Evolutionary conservation across 2,113 vertebrate species (phyloP), one percentile per base, ranked within the genome.

Genomic region (Catagonus wagneri): DNA sequence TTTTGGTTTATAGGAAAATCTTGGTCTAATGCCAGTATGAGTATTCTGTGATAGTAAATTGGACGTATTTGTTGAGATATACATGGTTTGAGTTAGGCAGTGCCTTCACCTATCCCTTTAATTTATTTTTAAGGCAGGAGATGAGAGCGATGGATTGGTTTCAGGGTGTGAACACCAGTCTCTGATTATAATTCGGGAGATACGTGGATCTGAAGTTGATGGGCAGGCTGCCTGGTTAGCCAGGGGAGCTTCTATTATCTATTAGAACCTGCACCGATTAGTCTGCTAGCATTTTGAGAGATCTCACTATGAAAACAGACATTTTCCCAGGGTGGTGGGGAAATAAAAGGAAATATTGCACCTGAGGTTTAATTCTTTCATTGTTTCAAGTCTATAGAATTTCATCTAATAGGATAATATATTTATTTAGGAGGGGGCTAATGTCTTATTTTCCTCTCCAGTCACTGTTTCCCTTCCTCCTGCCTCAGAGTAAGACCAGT

Each of bases 161-260:
- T 98, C 96, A 97, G 97, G 97, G 97, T 96, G 98, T 98, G 97
- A 94, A 90, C 94, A 72, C 76, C 36, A 95, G 93, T 78, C 92
- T 97, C 93, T 97, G 97, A 97, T 96, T 97, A 92, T 96, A 95
- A 90, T 96, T 97, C 0, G 1, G 92, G 87, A 98, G 97, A 97
- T 97, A 96, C 20, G 89, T 97, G 96, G 87, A 95, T 96, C 94
- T 97, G 75, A 89, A 92, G 86, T 96, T 97, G 98, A 97, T 94
- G 87, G 95, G 92, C 97, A 94, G 83, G 89, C 84, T 97, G 91
- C 92, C 97, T 94, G 89, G 58, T 87, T 96, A 90, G 83, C 97
- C 92, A 96, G 89, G 93, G 1, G 68, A 96, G 89, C 93, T 95
- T 89, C 93, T 88, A 96, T 97, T 96, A 97, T 96, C 93, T 93